phyloP scores from a whole-genome alignment of 1,140 invertebrate genomes.

The Diorhabda carinulata region DNA sequence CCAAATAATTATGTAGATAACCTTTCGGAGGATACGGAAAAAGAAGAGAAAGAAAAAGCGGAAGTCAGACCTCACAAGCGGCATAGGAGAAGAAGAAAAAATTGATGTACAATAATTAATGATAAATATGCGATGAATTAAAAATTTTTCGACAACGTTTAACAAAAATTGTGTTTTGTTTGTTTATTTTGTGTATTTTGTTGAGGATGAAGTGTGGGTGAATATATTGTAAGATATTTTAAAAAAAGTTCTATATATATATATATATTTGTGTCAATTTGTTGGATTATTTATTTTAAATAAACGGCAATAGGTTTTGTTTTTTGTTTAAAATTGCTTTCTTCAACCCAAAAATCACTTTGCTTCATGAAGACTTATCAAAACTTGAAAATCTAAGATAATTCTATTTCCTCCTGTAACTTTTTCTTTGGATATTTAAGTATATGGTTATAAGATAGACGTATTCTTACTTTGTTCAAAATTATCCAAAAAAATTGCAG shows the following conservation, averaged over 20 bases:
- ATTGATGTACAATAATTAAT: background rate
- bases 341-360: too few relatives aligned
- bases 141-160: background rate
- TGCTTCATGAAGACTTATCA: too few relatives aligned
- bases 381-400: too few relatives aligned
- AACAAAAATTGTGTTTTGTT: background rate
- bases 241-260: background rate
- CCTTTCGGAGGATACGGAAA: background rate
- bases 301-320: background rate
- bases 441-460: too few relatives aligned
- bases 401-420: too few relatives aligned
- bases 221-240: background rate
- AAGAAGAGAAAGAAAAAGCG: background rate
- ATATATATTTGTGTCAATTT: background rate
- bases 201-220: background rate
- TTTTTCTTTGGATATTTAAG: too few relatives aligned
- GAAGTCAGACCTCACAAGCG: background rate
- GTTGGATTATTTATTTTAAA: background rate
- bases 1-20: background rate
- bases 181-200: background rate
- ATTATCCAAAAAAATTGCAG: too few relatives aligned
- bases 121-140: background rate
- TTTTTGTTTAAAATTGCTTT: too few relatives aligned
- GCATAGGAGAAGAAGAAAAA: conserved; percentile 5
- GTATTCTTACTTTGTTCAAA: too few relatives aligned